These are phyloP conservation scores for Tetrax tetrax DNA, from an alignment of 2,113 vertebrate genomes.

Conservation along the genomic window DNA sequence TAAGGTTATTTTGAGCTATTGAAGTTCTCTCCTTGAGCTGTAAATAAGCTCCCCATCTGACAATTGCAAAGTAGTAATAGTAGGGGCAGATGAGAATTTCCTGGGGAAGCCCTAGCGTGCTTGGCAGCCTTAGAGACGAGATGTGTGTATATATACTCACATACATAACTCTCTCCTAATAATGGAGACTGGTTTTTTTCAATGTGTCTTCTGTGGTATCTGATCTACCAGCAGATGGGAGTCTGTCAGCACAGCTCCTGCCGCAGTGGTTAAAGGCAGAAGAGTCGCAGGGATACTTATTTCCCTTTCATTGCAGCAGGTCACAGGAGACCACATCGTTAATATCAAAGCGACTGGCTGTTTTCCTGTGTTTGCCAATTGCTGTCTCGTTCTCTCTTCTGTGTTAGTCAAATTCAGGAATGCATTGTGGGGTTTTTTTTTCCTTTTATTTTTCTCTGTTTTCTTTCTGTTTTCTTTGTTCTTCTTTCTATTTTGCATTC, in stretches of 20 bases:
- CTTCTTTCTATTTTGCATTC: too few relatives aligned
- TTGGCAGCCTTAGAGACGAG: background rate
- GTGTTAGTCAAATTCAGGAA: background rate
- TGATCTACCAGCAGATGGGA: slow-evolving; percentile 59
- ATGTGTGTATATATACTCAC: background rate
- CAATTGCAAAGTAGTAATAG: background rate
- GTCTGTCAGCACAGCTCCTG: background rate
- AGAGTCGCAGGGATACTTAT: background rate
- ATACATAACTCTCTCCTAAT: background rate
- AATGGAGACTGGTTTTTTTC: background rate
- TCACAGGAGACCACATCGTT: background rate
- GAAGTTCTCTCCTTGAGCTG: background rate
- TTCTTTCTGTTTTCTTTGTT: background rate
- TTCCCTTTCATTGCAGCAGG: background rate
- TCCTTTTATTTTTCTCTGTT: background rate
- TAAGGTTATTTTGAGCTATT: background rate
- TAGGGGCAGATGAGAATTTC: background rate
- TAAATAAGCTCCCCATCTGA: background rate
- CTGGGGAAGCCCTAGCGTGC: background rate
- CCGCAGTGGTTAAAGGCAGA: background rate
- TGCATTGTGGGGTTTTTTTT: background rate
- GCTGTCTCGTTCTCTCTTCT: background rate
- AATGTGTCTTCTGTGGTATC: background rate
- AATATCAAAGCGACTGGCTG: background rate
- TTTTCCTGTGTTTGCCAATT: slow-evolving; percentile 7